Evolutionary conservation across 2,113 vertebrate species (phyloP).

Genomic region (Cebus imitator): DNA sequence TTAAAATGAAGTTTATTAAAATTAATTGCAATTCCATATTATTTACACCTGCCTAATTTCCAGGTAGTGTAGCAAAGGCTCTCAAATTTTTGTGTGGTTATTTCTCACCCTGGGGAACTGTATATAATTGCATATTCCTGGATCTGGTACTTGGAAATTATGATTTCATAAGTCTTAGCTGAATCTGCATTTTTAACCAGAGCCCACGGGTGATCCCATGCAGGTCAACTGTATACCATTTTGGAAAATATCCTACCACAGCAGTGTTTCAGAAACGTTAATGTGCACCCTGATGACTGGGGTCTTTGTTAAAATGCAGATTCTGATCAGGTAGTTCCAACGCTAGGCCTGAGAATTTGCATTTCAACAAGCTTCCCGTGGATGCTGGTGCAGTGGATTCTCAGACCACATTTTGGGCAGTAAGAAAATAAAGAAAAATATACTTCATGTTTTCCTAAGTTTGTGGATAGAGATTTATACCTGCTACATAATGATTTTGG

Average conservation of each 20-base stretch:
- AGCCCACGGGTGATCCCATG: not conserved
- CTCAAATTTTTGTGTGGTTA: not conserved
- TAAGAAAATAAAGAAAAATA: not conserved
- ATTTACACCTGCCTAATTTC: not conserved
- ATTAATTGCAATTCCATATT: not conserved
- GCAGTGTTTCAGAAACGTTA: not conserved
- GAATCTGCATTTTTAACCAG: not conserved
- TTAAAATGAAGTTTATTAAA: not conserved
- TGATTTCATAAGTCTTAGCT: not conserved
- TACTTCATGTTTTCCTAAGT: not conserved
- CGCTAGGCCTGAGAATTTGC: not conserved
- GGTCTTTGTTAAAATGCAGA: not conserved
- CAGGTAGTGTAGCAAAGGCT: not conserved
- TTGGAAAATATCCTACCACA: constrained; percentile 18
- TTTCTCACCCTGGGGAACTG: not conserved
- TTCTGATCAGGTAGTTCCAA: not conserved
- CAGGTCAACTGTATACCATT: not conserved
- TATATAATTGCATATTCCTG: not conserved
- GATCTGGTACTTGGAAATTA: not conserved
- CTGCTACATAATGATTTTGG: not conserved
- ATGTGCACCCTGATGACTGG: not conserved
- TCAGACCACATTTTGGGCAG: not conserved
- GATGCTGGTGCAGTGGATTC: not conserved
- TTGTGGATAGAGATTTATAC: not conserved
- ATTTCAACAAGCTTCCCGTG: not conserved